A percentile compares a stretch with the other conserved stretches of the same genome.
Evolutionary conservation across 2,113 vertebrate genomes (phyloP).

Genomic region (Burhinus oedicnemus): DNA sequence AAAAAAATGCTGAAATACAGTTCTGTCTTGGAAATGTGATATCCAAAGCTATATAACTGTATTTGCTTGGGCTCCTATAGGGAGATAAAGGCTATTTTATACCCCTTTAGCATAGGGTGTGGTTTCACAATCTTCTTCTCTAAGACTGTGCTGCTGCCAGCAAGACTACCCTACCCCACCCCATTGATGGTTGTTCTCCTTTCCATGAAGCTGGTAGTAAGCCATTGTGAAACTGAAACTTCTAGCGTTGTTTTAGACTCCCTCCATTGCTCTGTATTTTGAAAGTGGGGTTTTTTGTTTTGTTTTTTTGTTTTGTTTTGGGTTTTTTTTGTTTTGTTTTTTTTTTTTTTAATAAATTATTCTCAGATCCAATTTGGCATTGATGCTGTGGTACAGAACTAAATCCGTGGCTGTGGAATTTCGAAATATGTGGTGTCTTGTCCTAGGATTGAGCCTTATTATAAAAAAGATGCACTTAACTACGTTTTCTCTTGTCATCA

Average conservation of each 20-base stretch:
- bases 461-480: not conserved
- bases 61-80: not conserved
- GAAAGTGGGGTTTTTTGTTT: not conserved
- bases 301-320: not conserved
- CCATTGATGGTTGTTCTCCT: not conserved
- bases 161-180: too few species aligned
- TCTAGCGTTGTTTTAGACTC: not conserved
- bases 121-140: not conserved
- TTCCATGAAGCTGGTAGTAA: not conserved
- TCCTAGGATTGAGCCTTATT: not conserved
- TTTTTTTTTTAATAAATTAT: not conserved
- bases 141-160: not conserved
- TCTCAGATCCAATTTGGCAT: not conserved
- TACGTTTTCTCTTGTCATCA: not conserved
- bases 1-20: not conserved
- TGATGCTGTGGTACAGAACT: not conserved
- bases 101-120: not conserved
- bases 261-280: not conserved
- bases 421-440: not conserved
- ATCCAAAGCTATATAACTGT: not conserved
- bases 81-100: not conserved
- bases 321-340: not conserved
- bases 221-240: not conserved
- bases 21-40: not conserved
- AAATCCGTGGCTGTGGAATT: not conserved